Evolutionary conservation across 2,797 vertebrate genomes (phyloP).

Genomic region (Urosaurus nigricauda): DNA sequence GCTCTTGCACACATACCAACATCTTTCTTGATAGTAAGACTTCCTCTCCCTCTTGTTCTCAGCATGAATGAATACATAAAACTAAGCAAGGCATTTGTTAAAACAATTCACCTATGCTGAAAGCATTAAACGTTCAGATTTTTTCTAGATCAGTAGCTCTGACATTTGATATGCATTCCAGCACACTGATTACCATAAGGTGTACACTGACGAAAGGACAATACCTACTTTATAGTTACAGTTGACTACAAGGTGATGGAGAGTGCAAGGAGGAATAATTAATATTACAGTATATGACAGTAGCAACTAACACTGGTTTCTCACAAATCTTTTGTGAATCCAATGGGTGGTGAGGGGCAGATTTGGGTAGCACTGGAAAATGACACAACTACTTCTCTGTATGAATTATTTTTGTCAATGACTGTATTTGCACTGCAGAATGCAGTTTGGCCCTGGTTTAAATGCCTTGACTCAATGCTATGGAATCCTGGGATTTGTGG

Average conservation of each 20-base stretch:
- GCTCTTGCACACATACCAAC: neutral
- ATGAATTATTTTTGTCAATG: too few relatives aligned
- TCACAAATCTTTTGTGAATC: neutral
- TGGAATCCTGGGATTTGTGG: too few relatives aligned
- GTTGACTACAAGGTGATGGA: neutral
- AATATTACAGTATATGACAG: neutral
- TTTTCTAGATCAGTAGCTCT: neutral
- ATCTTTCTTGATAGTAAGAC: neutral
- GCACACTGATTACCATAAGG: neutral
- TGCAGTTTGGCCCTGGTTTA: too few relatives aligned
- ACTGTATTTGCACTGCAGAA: too few relatives aligned
- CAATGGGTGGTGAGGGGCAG: neutral
- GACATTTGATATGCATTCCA: neutral
- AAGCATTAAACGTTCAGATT: too few relatives aligned
- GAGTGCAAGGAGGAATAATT: neutral
- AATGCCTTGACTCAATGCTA: too few relatives aligned
- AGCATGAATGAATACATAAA: too few relatives aligned
- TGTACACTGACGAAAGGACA: neutral
- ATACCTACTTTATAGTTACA: neutral
- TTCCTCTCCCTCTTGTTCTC: too few relatives aligned
- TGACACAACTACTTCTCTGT: too few relatives aligned
- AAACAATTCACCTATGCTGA: neutral
- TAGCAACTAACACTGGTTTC: neutral
- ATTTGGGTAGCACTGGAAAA: neutral
- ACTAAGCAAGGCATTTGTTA: neutral